Evolutionary conservation across 2,888 invertebrate species (phyloP), one percentile per base, ranked within the genome.

Genomic region (Quadroppia sp.): DNA sequence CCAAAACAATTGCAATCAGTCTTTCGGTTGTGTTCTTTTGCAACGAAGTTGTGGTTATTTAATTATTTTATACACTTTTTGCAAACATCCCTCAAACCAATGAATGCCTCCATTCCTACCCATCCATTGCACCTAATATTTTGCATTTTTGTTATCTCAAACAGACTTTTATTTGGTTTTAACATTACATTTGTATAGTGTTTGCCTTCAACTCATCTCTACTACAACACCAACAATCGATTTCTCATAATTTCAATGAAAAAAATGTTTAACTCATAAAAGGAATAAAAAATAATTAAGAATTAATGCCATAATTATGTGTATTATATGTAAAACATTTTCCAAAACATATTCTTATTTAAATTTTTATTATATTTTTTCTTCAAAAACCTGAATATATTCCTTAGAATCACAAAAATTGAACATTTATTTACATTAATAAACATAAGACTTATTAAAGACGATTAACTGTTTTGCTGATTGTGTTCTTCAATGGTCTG

Each of bases 31-130:
- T 67, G 32, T 36, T 67, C 9, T 59, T 36, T 20, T 30, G 64
- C 17, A 30, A 9, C 30, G 40, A 11, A 42, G 42, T 20, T 67
- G 67, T 36, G 42, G 67, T 67, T 67, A 67, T 67, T 67, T 67
- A 67, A 67, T 61, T 61, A 61, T 67, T 67, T 67, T 42, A n/a
- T n/a, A n/a, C n/a, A n/a, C 40, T 67, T 42, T 67, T 67, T 67
- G 67, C 67, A 64, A 36, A 64, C 20, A 64, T 1, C 23, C 3
- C 42, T 42, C n/a, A 40, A 13, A 40, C 42, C 30, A 13, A 15
- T 1, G n/a, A n/a, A 13, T 30, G 17, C n/a, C 30, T 64, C 20
- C 53, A 25, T 15, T 13, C 15, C 45, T 45, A 45, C 11, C 15
- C 45, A 15, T 45, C 45, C 45, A 11, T 15, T 13, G 15, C 45